Base-by-base conservation (phyloP, 2,113 vertebrate species). In the Clinocottus analis region DNA sequence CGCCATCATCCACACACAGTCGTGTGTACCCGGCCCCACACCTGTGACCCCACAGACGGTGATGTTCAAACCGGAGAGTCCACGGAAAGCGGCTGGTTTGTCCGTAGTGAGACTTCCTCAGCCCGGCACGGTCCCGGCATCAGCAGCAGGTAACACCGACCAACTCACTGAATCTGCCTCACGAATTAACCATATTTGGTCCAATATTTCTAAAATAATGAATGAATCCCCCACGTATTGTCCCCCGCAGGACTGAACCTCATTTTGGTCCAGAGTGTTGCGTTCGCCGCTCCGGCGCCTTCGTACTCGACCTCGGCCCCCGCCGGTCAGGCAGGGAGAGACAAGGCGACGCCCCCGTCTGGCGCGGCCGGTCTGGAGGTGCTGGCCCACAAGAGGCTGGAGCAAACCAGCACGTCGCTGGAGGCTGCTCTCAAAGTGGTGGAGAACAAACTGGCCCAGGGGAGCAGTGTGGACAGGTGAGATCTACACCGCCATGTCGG, bases 381-480 rank as follows among this genome's bases (percentile, higher is more conserved):
- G 4, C 82, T 90, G 84, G 93, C 92, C 47, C 95, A 96, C 85
- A 95, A 94, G 82, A 92, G 93, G 31, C 93, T 97, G 90, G 97
- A 97, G 49, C 94, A 96, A 77, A 97, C 96, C 85, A 97, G 93
- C 79, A 96, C 94, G 0, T 95, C 95, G 8, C 92, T 97, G 91
- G 95, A 95, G 5, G 93, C 95, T 0, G 91, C 95, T 0, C 89
- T 97, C 41, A 95, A 95, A 59, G 97, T 82, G 0, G 97, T 96
- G 0, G 96, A 98, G 90, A 96, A 93, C 89, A 96, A 95, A 82
- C 95, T 97, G 7, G 81, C 91, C 0, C 82, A 93, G 58, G 91
- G 87, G 7, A 58, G 85, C 80, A 68, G 51, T 4, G 82, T 66
- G 0, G 93, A 95, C 8, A 90, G 96, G 97, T 98, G 59, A 90